Evolutionary conservation across 2,113 vertebrate species (phyloP).

Genomic region (Ceuthmochares aereus): DNA sequence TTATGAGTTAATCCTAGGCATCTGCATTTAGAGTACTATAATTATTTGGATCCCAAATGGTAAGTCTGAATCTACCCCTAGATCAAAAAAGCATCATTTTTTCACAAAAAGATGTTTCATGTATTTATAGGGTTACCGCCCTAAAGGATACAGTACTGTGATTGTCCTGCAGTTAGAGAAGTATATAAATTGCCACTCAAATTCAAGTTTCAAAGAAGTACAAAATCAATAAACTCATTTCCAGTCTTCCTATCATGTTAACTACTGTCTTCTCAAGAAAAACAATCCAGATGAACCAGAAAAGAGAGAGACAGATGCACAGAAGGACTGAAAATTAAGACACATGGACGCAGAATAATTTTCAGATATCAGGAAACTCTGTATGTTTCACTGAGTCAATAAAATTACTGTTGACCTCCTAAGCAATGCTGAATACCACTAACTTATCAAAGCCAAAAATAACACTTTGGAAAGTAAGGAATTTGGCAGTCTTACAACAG

Average conservation of each 20-base stretch:
- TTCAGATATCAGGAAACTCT: not conserved
- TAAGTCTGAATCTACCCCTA: not conserved
- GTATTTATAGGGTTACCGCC: not conserved
- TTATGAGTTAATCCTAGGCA: not conserved
- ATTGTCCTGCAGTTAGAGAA: not conserved
- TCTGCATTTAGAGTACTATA: not conserved
- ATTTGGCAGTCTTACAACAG: not conserved
- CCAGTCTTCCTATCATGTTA: not conserved
- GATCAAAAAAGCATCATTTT: not conserved
- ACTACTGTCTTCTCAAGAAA: not conserved
- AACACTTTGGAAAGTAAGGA: not conserved
- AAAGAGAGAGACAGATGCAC: not conserved
- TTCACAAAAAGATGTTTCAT: not conserved
- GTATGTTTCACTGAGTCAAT: not conserved
- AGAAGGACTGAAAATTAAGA: not conserved
- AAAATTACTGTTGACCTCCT: not conserved
- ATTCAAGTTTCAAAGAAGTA: not conserved
- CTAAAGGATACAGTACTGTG: not conserved
- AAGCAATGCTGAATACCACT: not conserved
- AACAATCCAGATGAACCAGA: not conserved
- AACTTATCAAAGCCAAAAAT: not conserved
- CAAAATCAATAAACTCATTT: not conserved
- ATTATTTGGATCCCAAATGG: accelerated
- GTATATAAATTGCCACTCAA: not conserved
- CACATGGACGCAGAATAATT: not conserved